Evolutionary conservation across 2,888 invertebrate species (phyloP).

Genomic region (Limenitis camilla): DNA sequence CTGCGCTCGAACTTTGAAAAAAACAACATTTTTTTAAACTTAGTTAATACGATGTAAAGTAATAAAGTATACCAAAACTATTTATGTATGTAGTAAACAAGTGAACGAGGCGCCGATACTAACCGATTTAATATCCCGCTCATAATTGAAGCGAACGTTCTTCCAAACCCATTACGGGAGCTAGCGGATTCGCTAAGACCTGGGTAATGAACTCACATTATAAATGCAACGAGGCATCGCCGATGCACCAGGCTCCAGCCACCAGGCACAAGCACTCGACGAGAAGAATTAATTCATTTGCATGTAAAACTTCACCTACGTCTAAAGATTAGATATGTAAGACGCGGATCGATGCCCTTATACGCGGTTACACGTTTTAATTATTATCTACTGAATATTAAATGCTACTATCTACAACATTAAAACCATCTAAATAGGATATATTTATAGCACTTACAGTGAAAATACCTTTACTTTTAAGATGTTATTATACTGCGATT

Average conservation of each 20-base stretch:
- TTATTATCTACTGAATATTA: constrained; percentile 1
- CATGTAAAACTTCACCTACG: constrained; percentile 67
- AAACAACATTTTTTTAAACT: no score
- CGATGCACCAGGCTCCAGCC: constrained; percentile 56
- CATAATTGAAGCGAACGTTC: constrained; percentile 70
- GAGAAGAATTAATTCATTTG: constrained; percentile 74
- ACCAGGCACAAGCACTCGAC: constrained; percentile 58
- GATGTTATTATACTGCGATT: no score
- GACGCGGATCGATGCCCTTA: constrained; percentile 27
- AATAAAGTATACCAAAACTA: no score
- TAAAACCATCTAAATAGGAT: no score
- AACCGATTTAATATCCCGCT: constrained; percentile 62
- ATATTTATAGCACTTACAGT: no score
- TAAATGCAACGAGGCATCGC: constrained; percentile 72
- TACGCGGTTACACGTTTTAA: constrained; percentile 16
- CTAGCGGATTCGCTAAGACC: constrained; percentile 51
- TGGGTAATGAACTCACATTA: constrained; percentile 72
- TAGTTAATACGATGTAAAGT: no score
- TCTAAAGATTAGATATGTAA: constrained; percentile 54
- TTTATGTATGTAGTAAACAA: no score
- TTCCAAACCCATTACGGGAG: constrained; percentile 64
- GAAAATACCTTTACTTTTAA: no score
- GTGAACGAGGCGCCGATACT: constrained; percentile 30
- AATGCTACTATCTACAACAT: no score
- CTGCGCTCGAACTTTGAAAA: no score